Evolutionary conservation across 2,797 vertebrate species (phyloP).

Genomic region (Sciurus carolinensis): DNA sequence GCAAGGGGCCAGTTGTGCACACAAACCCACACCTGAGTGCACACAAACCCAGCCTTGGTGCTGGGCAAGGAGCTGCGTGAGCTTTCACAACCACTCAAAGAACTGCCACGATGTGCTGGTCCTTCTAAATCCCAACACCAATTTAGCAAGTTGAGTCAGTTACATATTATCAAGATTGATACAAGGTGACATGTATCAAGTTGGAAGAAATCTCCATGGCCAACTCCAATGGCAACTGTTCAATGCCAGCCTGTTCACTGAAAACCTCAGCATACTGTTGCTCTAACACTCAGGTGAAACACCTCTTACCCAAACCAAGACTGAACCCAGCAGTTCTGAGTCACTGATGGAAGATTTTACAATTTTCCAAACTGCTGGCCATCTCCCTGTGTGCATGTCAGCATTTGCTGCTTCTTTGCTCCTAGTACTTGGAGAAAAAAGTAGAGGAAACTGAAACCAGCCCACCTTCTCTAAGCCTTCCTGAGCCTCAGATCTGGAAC

Average conservation of each 20-base stretch:
- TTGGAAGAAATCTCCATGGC: not conserved
- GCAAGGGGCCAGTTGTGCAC: not conserved
- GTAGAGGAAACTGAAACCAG: not conserved
- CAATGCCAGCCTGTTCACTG: not conserved
- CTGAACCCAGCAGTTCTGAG: not conserved
- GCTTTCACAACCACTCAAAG: not conserved
- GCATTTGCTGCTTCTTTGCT: not conserved
- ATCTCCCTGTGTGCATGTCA: not conserved
- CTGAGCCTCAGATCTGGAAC: not conserved
- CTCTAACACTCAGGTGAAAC: not conserved
- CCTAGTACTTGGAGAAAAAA: not conserved
- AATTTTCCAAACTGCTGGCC: not conserved
- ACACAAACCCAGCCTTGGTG: not conserved
- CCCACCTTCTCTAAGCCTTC: not conserved
- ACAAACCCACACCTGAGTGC: not conserved
- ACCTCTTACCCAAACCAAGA: not conserved
- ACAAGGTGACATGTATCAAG: not conserved
- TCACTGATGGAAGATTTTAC: not conserved
- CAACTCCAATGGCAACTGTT: no score
- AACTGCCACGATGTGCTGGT: conserved; percentile 2
- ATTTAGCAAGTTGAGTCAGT: not conserved
- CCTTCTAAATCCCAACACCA: not conserved
- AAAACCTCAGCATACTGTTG: not conserved
- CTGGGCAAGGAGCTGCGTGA: not conserved
- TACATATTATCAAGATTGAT: not conserved